Evolutionary conservation across 2,888 invertebrate species (phyloP), one percentile per base, ranked within the genome.

Genomic region (Lasioglossum calceatum): DNA sequence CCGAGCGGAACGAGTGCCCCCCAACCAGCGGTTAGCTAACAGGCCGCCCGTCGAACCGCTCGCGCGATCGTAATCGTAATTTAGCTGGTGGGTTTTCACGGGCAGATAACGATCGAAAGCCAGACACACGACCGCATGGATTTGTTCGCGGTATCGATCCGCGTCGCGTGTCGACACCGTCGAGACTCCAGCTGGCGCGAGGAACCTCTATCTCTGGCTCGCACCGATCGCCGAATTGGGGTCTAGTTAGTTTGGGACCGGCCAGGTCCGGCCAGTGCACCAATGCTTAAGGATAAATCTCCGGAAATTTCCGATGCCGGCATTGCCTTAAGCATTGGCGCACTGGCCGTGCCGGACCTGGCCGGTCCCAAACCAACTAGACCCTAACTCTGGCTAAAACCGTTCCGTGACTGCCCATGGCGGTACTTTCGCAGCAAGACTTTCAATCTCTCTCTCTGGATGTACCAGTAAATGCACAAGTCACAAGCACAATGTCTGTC

Each of bases 401-500:
- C 54, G 10, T 39, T 73, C 73, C 75, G 75, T 75, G 75, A 39
- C 50, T 8, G 36, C 75, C n/a, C 16, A 8, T 8, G 36, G 54
- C 58, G 54, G 36, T 32, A 16, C 42, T 76, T n/a, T 76, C 42
- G 32, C 16, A n/a, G 39, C 81, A 42, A 79, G 70, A 74, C n/a
- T 64, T 4, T 64, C 32, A 47, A 72, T 67, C 72, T 36, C 19
- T 8, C 39, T 39, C 19, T 36, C 10, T 12, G 10, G 61, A 70
- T 72, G 80, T 67, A 85, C 32, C 76, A 74, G 61, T 27, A 32
- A 73, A 82, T 58, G 54, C 91, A 88, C 87, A 79, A 58, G 70
- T 84, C 90, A 90, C 91, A 90, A 82, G 32, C 90, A 90, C 89
- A 88, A 47, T 75, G 61, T 77, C 78, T 27, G 61, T 78, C 87